phyloP scores from a whole-genome alignment of 2,113 vertebrate species.

The Corapipo altera region DNA sequence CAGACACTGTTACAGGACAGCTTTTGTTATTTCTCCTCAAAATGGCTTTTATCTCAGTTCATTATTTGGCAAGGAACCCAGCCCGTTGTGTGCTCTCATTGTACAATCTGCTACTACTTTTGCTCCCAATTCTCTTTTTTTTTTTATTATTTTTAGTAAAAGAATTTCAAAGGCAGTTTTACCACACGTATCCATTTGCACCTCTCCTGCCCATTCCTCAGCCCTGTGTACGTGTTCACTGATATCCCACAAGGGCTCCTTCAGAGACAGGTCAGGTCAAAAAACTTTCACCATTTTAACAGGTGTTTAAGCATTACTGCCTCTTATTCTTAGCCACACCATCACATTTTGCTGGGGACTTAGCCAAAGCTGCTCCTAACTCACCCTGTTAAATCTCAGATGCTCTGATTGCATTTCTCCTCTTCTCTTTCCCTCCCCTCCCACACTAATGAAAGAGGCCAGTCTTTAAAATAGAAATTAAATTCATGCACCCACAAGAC shows the following conservation, averaged over 20 bases:
- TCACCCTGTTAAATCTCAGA: not conserved
- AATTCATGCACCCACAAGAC: not conserved
- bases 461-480: not conserved
- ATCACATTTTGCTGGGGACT: not conserved
- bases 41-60: not conserved
- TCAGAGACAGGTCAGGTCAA: not conserved
- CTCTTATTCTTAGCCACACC: not conserved
- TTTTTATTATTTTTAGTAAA: not conserved
- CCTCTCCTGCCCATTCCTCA: not conserved
- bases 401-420: not conserved
- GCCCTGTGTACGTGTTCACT: not conserved
- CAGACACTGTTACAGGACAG: not conserved
- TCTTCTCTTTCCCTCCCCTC: not conserved
- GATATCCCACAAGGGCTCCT: not conserved
- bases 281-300: not conserved
- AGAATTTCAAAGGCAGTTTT: not conserved
- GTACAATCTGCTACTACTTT: not conserved
- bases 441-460: not conserved
- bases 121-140: not conserved
- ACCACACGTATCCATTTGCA: not conserved
- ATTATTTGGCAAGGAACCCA: not conserved
- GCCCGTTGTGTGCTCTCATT: not conserved
- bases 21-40: not conserved
- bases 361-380: not conserved
- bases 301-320: not conserved